Base-by-base conservation (phyloP, 2,113 vertebrate species). In the Prietella phreatophila region DNA sequence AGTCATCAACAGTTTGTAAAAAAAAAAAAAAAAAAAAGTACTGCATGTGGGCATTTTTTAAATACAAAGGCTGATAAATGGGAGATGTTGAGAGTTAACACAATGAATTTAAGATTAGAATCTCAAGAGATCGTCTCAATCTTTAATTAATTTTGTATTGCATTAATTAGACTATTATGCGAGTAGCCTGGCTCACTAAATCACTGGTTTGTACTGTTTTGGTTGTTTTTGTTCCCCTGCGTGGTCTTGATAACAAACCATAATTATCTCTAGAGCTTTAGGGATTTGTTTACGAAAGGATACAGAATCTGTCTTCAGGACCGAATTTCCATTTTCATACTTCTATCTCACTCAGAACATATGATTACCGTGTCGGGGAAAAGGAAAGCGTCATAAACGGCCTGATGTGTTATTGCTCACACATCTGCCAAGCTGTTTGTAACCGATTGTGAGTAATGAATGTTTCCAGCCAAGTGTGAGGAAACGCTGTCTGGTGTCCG, bases 391-490 rank as follows among this genome's bases (percentile, higher is more conserved):
- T 30, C 76, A 30, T 33, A 55, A 81, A 67, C 5, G 15, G 42
- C 25, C 39, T 30, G 82, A 84, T 84, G 82, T 30, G 42, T 65
- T 67, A 30, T 53, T 84, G 30, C 55, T 53, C 14, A 3, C 60
- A 84, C 58, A 67, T 86, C 76, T 81, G 86, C 27, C 19, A 85
- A 89, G 90, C 89, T 88, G 88, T 83, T 25, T 10, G 39, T 89
- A 90, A 88, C 89, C 90, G 89, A 89, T 78, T 84, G 60, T 47
- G 82, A 67, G 36, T 50, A 65, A 84, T 84, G n/a, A 65, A 50
- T 84, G 36, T 65, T 50, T 65, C 60, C 82, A 84, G 39, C 82
- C 61, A 67, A 65, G 82, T 50, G 25, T 84, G 61, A 65, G 39
- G 61, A 67, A 67, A 67, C 30, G 17, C 61, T 9, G 61, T 65